Evolutionary conservation across 2,888 invertebrate genomes (phyloP).

Genomic region (Cotesia congregata): DNA sequence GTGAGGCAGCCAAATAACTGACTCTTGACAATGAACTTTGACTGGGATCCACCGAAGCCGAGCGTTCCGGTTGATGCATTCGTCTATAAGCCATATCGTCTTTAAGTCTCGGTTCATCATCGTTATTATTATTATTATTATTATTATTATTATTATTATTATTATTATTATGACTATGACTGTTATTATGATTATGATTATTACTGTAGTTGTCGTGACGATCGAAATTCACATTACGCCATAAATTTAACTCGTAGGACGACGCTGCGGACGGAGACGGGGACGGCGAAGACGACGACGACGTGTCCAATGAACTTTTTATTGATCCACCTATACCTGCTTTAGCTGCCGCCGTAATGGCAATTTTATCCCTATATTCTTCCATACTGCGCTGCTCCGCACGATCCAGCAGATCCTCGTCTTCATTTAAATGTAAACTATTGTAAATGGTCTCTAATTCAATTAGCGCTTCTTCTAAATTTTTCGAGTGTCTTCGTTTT

Average conservation of each 20-base stretch:
- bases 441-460: conserved; percentile 94
- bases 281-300: conserved; percentile 34
- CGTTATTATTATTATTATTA: not conserved
- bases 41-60: conserved; percentile 64
- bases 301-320: conserved; percentile 41
- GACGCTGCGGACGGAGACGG: conserved; percentile 30
- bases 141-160: not conserved
- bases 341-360: conserved; percentile 14
- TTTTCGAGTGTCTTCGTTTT: conserved; percentile 79
- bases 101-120: conserved; percentile 70
- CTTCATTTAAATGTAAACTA: conserved; percentile 87
- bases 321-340: conserved; percentile 52
- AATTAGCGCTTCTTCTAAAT: conserved; percentile 88
- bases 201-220: conserved; percentile 8
- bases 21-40: conserved; percentile 72
- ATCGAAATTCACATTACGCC: conserved; percentile 31
- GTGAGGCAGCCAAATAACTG: conserved; percentile 81
- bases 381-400: conserved; percentile 82
- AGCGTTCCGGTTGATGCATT: conserved; percentile 75
- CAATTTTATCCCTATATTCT: conserved; percentile 65
- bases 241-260: conserved; percentile 48
- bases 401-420: conserved; percentile 85
- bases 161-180: not conserved
- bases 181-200: not conserved
- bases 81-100: conserved; percentile 88